These are phyloP conservation scores for Mythimna albipuncta DNA, from an alignment of 2,888 invertebrate genomes.

Conservation along the genomic window DNA sequence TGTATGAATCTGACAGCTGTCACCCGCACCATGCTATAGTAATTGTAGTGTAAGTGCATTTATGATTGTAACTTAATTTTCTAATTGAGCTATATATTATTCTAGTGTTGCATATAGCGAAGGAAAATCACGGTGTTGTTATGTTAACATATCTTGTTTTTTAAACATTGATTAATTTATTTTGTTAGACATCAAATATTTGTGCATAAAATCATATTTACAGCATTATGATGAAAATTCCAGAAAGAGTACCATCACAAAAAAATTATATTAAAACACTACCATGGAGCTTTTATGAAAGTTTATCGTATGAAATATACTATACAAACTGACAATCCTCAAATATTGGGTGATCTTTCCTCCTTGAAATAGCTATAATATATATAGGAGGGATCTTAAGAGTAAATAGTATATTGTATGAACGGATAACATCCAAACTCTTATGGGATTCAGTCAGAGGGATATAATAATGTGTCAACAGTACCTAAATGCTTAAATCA, in stretches of 20 bases:
- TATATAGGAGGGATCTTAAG: background rate
- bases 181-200: slow-evolving; percentile 10
- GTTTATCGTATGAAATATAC: slow-evolving; percentile 32
- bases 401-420: background rate
- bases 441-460: background rate
- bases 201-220: slow-evolving; percentile 2
- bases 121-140: too few relatives aligned
- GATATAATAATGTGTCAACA: too few relatives aligned
- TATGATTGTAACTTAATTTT: too few relatives aligned
- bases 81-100: too few relatives aligned
- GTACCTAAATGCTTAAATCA: too few relatives aligned
- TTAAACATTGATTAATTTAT: too few relatives aligned
- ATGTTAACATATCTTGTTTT: too few relatives aligned
- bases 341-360: background rate
- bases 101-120: too few relatives aligned
- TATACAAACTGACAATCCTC: slow-evolving; percentile 13
- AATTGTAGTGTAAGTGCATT: too few relatives aligned
- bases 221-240: slow-evolving; percentile 2
- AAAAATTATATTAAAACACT: slow-evolving; percentile 31
- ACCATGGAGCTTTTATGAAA: slow-evolving; percentile 19
- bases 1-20: too few relatives aligned
- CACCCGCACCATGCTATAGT: too few relatives aligned
- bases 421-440: background rate
- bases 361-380: slow-evolving; percentile 6
- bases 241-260: slow-evolving; percentile 18